Conservation (phyloP, 37 sponge, comb jelly and placozoan genomes). For the Halichondria panicea region DNA sequence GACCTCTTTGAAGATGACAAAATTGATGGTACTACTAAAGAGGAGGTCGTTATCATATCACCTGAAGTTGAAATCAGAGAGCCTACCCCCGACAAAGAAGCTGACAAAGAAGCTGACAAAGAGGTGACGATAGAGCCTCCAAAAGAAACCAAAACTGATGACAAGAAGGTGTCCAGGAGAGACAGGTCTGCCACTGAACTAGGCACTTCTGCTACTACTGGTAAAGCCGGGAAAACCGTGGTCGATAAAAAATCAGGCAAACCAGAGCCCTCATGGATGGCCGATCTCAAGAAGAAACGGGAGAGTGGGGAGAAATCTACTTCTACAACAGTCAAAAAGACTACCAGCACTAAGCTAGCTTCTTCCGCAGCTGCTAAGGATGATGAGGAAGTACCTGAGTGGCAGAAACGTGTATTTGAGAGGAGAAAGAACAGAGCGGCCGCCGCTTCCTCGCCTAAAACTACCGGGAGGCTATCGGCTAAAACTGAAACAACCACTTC, state of each 20-base stretch:
- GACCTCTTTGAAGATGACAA: conserved; percentile 11
- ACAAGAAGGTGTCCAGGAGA: not conserved
- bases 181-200: conserved; percentile 6
- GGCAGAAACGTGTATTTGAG: conserved; percentile 42
- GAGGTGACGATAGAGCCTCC: not conserved
- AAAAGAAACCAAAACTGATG: not conserved
- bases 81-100: not conserved
- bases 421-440: conserved; percentile 32
- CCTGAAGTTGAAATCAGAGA: not conserved
- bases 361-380: not conserved
- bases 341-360: not conserved
- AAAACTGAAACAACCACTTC: not conserved
- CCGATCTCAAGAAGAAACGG: conserved; percentile 24
- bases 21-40: too few species aligned
- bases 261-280: conserved; percentile 37
- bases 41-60: not conserved
- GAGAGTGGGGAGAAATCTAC: not conserved
- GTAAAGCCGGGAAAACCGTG: not conserved
- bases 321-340: not conserved
- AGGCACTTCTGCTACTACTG: not conserved
- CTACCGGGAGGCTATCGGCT: not conserved
- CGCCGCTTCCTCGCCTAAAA: not conserved
- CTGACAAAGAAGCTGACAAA: not conserved
- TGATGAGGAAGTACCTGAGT: conserved; percentile 34
- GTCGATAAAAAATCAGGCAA: not conserved